Base-by-base conservation (phyloP, 2,797 vertebrate genomes). In the Nyctibius grandis region DNA sequence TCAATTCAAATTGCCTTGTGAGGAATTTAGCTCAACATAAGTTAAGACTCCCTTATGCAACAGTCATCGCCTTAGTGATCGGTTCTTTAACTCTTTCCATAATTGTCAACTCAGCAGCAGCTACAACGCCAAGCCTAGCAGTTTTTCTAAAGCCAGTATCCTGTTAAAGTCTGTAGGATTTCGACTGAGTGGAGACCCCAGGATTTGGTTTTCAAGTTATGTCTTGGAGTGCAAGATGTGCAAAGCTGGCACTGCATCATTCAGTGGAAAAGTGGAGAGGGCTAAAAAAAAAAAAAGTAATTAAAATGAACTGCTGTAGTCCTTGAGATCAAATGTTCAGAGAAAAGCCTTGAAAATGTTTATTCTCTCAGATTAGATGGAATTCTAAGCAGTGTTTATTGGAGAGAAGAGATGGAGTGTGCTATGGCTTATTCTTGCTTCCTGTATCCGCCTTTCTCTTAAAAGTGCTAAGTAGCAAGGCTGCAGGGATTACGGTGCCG, bases 391-490 rank as follows among this genome's bases (percentile, higher is more conserved):
- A 74, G 68, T 83, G 72, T 92, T 94, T 96, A 93, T 87, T 57
- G 78, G 74, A 85, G 78, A 89, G 85, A 89, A 91, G 87, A 93
- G 80, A 87, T 87, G 81, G 77, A 96, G 93, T 63, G 81, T 92
- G 95, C 91, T 85, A 5, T 50, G 81, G 88, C 93, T 95, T 91
- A 93, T 48, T 96, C 91, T 82, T 77, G 91, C 75, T 93, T 95
- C 95, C 94, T 74, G 67, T 57, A 89, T 56, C 81, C 9, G 23
- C 84, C 84, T 93, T 76, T 89, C 84, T 80, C 72, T 89, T 63
- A 33, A 83, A 94, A 91, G 92, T 53, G 85, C 83, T 92, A 91
- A 95, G 93, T 81, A 93, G 83, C 91, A 73, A 87, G 83, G 77
- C 90, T 94, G 85, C 76, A 60, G 83, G 94, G 94, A 95, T 96